Percentiles rank a stretch among this genome's conserved stretches.
These are phyloP conservation scores for Nomada hirtipes DNA, from an alignment of 2,888 invertebrate species.

Conservation along the genomic window DNA sequence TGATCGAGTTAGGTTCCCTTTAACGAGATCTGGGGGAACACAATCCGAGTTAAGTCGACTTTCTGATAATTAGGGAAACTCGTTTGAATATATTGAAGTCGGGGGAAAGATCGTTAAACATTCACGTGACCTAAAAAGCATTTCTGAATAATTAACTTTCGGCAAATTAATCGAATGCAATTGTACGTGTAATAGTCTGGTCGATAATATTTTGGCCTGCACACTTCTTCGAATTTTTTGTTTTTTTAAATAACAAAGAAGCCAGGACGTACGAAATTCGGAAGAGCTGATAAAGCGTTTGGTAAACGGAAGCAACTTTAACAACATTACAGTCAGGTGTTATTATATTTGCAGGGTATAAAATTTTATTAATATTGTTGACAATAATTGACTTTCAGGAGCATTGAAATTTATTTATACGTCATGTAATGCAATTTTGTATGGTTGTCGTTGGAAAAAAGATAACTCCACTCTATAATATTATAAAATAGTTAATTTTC, in stretches of 20 bases:
- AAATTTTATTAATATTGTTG: too few relatives aligned
- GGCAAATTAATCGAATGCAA: constrained; percentile 8
- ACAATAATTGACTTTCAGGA: too few relatives aligned
- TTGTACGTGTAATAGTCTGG: not conserved
- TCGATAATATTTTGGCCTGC: not conserved
- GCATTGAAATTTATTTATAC: too few relatives aligned
- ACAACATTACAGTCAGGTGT: too few relatives aligned
- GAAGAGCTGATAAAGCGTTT: not conserved
- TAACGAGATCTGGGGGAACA: constrained; percentile 1
- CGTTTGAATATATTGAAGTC: constrained; percentile 27
- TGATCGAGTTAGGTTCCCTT: not conserved
- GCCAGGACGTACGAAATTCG: not conserved
- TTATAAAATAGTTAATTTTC: too few relatives aligned
- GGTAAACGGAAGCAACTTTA: too few relatives aligned
- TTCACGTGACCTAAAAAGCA: constrained; percentile 6
- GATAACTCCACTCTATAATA: too few relatives aligned
- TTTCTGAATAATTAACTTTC: constrained; percentile 3
- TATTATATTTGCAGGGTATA: too few relatives aligned
- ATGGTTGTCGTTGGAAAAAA: too few relatives aligned
- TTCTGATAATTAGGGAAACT: constrained; percentile 18
- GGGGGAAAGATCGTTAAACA: not conserved
- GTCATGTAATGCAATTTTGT: too few relatives aligned
- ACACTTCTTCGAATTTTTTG: constrained; percentile 3
- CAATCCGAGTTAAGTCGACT: constrained; percentile 21
- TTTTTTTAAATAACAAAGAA: too few relatives aligned